phyloP scores from a whole-genome alignment of 2,888 invertebrate species.

The Microplitis manilae region DNA sequence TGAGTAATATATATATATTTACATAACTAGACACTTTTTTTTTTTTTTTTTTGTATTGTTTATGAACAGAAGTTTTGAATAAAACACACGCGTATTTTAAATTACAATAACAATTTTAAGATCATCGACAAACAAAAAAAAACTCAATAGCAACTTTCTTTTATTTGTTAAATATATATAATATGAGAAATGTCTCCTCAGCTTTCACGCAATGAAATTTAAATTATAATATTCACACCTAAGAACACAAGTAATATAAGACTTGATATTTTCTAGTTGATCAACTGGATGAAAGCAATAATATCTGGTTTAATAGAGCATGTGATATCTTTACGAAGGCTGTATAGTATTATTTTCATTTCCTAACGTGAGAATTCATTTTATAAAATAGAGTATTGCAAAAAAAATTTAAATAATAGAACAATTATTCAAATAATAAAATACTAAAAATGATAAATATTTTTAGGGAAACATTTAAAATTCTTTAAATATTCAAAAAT shows the following conservation, averaged over 20 bases:
- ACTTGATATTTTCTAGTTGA: background rate
- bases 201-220: background rate
- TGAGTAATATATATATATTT: too few relatives aligned
- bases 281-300: conserved; percentile 18
- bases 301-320: conserved; percentile 30
- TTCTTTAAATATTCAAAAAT: too few relatives aligned
- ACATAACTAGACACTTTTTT: too few relatives aligned
- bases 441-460: too few relatives aligned
- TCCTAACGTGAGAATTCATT: background rate
- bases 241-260: background rate
- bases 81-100: too few relatives aligned
- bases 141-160: background rate
- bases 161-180: background rate
- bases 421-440: background rate
- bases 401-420: background rate
- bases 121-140: too few relatives aligned
- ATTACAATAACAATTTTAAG: too few relatives aligned
- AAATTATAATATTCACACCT: background rate
- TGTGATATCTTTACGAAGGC: conserved; percentile 24
- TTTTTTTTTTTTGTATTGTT: too few relatives aligned
- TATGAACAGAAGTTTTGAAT: too few relatives aligned
- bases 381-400: background rate
- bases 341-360: background rate
- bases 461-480: too few relatives aligned
- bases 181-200: background rate